Evolutionary conservation across 2,113 vertebrate genomes (phyloP).

Genomic region (Cottus gobio): DNA sequence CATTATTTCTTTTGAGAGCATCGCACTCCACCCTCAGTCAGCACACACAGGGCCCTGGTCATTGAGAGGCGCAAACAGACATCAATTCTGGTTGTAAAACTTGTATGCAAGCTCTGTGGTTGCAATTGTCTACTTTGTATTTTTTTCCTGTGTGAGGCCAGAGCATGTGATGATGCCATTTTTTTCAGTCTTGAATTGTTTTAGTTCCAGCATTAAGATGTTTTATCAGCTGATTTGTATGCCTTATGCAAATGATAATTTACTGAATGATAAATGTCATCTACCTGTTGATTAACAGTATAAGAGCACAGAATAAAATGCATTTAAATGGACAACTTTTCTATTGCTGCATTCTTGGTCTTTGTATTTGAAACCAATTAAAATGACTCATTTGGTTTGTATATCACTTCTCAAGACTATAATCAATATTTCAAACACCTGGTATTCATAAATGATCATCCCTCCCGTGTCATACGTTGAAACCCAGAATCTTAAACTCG

Average conservation of each 20-base stretch:
- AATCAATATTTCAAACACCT: conserved; percentile 4
- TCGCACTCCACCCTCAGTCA: conserved; percentile 43
- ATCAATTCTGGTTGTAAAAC: conserved; percentile 71
- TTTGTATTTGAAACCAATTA: background rate
- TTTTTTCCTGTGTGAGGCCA: conserved; percentile 60
- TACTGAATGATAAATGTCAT: conserved; percentile 69
- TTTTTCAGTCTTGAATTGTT: conserved; percentile 37
- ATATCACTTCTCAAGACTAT: conserved; percentile 15
- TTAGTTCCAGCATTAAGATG: conserved; percentile 43
- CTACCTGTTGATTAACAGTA: conserved; percentile 66
- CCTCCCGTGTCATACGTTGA: conserved; percentile 40
- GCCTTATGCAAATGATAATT: conserved; percentile 71
- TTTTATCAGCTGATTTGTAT: conserved; percentile 63
- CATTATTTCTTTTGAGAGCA: conserved; percentile 48
- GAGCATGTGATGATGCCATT: conserved; percentile 68
- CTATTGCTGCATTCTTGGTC: conserved; percentile 32
- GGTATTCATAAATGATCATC: background rate
- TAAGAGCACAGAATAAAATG: conserved; percentile 81
- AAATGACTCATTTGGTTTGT: conserved; percentile 9
- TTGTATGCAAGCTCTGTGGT: conserved; percentile 64
- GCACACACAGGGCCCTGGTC: conserved; percentile 51
- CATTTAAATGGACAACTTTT: conserved; percentile 68
- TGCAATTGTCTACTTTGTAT: conserved; percentile 56
- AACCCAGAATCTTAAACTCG: conserved; percentile 25
- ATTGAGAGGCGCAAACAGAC: conserved; percentile 59